Evolutionary conservation across 2,113 vertebrate species (phyloP).

Genomic region (Cyprinodon tularosa): DNA sequence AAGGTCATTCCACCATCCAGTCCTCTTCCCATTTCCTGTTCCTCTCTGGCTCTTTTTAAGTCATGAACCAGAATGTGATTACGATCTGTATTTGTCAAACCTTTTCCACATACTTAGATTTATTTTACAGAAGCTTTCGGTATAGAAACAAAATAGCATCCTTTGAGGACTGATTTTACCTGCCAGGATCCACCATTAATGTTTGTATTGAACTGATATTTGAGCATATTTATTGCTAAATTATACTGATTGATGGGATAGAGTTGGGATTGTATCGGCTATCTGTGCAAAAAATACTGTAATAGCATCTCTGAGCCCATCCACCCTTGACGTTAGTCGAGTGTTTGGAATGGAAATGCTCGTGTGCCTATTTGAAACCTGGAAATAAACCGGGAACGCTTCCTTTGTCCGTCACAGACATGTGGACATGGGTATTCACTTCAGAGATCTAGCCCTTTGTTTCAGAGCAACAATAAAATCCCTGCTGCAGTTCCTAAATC

Average conservation of each 20-base stretch:
- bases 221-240: background rate
- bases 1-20: conserved; percentile 64
- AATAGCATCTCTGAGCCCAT: no score
- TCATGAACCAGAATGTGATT: background rate
- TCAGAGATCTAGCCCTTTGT: no score
- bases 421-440: no score
- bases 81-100: background rate
- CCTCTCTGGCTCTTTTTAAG: background rate
- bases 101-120: background rate
- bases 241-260: background rate
- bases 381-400: background rate
- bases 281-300: background rate
- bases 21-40: background rate
- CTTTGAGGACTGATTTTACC: background rate
- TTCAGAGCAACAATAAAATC: no score
- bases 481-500: no score
- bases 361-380: no score
- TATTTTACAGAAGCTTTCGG: background rate
- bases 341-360: background rate
- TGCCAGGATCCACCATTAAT: background rate
- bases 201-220: background rate
- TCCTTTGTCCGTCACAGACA: no score
- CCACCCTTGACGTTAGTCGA: no score
- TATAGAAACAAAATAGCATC: background rate
- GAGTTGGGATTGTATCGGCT: background rate